Evolutionary conservation across 2,888 invertebrate genomes (phyloP).

Genomic region (Ophion ellenae): DNA sequence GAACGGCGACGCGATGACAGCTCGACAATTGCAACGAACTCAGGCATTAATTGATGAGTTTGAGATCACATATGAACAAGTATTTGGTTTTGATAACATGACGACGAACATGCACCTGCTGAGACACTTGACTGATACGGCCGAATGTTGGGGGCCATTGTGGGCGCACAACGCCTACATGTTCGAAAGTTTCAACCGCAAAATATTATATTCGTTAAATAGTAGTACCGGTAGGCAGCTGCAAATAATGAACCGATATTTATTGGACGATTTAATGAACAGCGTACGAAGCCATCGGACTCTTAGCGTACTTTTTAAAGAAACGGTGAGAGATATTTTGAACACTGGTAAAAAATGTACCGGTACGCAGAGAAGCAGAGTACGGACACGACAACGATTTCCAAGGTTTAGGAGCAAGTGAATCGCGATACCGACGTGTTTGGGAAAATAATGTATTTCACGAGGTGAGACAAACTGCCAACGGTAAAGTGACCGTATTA

Average conservation of each 20-base stretch:
- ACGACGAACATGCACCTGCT: constrained; percentile 15
- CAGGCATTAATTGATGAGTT: constrained; percentile 6
- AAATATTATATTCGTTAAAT: constrained; percentile 16
- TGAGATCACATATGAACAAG: background rate
- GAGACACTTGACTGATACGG: constrained; percentile 25
- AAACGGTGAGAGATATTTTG: background rate
- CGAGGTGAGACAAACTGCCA: background rate
- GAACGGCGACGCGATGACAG: constrained; percentile 13
- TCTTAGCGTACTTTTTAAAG: background rate
- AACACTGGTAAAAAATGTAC: background rate
- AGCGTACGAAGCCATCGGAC: constrained; percentile 6
- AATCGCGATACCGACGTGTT: constrained; percentile 3
- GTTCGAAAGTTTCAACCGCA: constrained; percentile 23
- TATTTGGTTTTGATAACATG: constrained; percentile 16
- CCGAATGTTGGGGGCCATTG: constrained; percentile 4
- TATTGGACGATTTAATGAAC: constrained; percentile 18
- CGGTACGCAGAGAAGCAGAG: background rate
- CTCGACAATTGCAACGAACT: background rate
- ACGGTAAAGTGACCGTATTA: background rate
- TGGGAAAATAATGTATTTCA: constrained; percentile 9
- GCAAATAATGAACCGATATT: constrained; percentile 27
- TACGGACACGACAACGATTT: constrained; percentile 20
- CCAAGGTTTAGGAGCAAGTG: background rate
- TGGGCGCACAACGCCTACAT: constrained; percentile 18
- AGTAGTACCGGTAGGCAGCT: constrained; percentile 24